Conservation (phyloP, 2,888 invertebrate genomes). For the Mesodorylaimus sp. region DNA sequence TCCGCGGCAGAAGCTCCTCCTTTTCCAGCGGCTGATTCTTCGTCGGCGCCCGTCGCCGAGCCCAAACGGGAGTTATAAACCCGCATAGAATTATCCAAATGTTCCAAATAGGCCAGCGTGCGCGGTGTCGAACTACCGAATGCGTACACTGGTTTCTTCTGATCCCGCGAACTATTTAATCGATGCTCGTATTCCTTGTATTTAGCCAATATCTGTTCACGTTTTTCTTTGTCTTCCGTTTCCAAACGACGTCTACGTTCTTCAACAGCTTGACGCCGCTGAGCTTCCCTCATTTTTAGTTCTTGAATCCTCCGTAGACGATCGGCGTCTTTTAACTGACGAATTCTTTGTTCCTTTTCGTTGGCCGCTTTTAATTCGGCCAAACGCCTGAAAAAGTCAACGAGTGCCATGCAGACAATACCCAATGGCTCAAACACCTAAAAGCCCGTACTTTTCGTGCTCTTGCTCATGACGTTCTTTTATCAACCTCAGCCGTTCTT, state of each 20-base stretch:
- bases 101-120: conserved; percentile 20
- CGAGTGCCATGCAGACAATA: too few species aligned
- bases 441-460: too few species aligned
- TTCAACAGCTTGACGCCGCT: background rate
- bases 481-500: too few species aligned
- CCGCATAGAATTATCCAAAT: background rate
- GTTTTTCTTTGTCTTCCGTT: background rate
- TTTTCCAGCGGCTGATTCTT: too few species aligned
- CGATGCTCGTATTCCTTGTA: background rate
- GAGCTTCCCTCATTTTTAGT: background rate
- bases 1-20: too few species aligned
- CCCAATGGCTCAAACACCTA: too few species aligned
- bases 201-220: conserved; percentile 1
- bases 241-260: conserved; percentile 1
- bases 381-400: background rate
- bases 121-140: conserved; percentile 26
- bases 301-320: background rate
- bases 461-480: too few species aligned
- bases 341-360: background rate
- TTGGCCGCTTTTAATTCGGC: background rate
- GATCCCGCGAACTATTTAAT: background rate
- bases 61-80: background rate
- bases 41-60: background rate
- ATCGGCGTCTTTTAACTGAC: background rate
- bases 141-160: conserved; percentile 16